Percentiles rank a stretch among this genome's conserved stretches.
phyloP scores from a whole-genome alignment of 1,140 invertebrate species.

The Drosophila nigromelanica region DNA sequence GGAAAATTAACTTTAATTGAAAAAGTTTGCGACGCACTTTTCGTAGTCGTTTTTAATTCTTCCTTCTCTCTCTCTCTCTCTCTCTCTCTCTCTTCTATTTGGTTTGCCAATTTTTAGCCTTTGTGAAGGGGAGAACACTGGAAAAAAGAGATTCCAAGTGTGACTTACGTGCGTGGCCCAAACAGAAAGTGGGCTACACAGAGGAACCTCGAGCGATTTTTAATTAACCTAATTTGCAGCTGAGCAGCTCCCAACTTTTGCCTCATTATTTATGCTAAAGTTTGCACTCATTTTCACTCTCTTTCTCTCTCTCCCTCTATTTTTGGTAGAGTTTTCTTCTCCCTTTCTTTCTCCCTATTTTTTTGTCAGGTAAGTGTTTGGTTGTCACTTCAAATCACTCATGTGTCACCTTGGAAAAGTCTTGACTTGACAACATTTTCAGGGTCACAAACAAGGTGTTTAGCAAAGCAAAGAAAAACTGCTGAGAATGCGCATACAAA shows the following conservation, averaged over 20 bases:
- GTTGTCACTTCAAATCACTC: slow-evolving; percentile 35
- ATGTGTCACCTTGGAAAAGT: slow-evolving; percentile 31
- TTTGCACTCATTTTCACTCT: slow-evolving; percentile 13
- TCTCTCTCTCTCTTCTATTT: slow-evolving; percentile 20
- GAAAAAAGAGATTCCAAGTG: slow-evolving; percentile 20
- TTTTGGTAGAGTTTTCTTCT: neutral
- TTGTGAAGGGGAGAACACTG: neutral
- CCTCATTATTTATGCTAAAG: slow-evolving; percentile 57
- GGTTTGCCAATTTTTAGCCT: slow-evolving; percentile 1
- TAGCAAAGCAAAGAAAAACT: neutral
- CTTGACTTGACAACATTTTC: slow-evolving; percentile 8
- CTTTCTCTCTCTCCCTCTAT: slow-evolving; percentile 3
- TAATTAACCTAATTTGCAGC: slow-evolving; percentile 80
- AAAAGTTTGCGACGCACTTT: slow-evolving; percentile 78
- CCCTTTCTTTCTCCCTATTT: neutral
- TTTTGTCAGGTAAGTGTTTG: slow-evolving; percentile 1
- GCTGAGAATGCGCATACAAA: neutral
- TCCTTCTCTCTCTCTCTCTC: neutral
- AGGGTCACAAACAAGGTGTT: slow-evolving; percentile 6
- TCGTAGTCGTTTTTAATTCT: slow-evolving; percentile 44
- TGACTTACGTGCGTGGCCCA: slow-evolving; percentile 45
- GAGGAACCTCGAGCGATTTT: slow-evolving; percentile 71
- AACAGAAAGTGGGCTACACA: neutral
- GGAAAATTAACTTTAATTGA: slow-evolving; percentile 75
- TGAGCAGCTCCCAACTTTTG: slow-evolving; percentile 54